These are phyloP conservation scores for Xyliphius kryptos DNA, from an alignment of 2,113 vertebrate genomes.

Conservation along the genomic window DNA sequence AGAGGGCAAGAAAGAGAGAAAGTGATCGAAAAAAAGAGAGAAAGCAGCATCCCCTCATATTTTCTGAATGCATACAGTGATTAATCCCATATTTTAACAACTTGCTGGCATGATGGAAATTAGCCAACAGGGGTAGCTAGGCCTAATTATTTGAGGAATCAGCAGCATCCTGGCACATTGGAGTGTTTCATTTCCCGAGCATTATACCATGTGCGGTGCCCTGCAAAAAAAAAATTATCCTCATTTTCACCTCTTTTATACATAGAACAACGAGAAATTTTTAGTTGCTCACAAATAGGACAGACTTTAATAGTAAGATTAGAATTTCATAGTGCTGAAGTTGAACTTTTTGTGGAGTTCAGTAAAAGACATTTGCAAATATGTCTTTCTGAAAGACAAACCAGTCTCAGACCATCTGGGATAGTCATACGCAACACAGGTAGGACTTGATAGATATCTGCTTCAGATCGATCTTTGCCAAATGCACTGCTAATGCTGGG, in stretches of 20 bases:
- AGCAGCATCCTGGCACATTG: not conserved
- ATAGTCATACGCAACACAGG: conserved; percentile 55
- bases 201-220: not conserved
- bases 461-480: conserved; percentile 58
- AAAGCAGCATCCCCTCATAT: not conserved
- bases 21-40: conserved; percentile 40
- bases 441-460: conserved; percentile 52
- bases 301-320: conserved; percentile 1
- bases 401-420: conserved; percentile 40
- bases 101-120: conserved; percentile 58
- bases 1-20: conserved; percentile 9
- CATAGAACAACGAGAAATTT: too few relatives aligned
- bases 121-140: conserved; percentile 36
- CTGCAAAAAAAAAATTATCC: too few relatives aligned
- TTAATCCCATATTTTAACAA: conserved; percentile 33
- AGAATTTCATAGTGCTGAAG: conserved; percentile 1
- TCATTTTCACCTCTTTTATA: too few relatives aligned
- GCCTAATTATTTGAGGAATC: conserved; percentile 7
- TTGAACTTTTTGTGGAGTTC: not conserved
- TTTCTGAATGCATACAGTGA: conserved; percentile 18
- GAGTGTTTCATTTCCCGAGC: not conserved
- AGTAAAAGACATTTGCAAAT: conserved; percentile 30
- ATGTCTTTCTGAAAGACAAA: conserved; percentile 23
- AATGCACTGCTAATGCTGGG: too few relatives aligned
- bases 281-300: not conserved